Percentiles rank a stretch among this genome's conserved stretches.
Conservation (phyloP, 2,113 vertebrate genomes). For the Carassius carassius region DNA sequence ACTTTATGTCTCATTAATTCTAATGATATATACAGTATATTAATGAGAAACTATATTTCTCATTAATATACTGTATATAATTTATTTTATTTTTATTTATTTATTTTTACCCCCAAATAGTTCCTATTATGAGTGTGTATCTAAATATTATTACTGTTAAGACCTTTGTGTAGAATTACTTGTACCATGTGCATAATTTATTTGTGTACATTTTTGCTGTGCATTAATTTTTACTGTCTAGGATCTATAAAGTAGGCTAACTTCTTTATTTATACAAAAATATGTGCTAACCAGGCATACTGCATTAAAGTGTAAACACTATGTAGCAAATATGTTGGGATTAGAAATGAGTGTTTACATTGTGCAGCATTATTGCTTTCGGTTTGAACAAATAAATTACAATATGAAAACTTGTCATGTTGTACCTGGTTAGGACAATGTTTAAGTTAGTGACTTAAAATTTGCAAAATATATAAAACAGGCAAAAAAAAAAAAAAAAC, state of each 20-base stretch:
- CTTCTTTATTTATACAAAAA: background rate
- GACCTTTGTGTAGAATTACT: background rate
- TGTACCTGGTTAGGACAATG: background rate
- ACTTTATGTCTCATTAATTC: background rate
- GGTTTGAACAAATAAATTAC: background rate
- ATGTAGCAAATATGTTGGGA: background rate
- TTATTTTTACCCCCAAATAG: no score
- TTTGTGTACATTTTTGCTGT: background rate
- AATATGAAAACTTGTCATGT: background rate
- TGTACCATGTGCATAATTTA: background rate
- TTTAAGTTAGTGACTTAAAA: background rate
- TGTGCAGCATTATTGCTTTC: background rate
- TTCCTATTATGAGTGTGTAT: no score
- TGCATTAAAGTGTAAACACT: background rate
- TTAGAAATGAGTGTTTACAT: background rate
- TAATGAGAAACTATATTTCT: no score
- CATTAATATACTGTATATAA: no score
- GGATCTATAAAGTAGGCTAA: background rate
- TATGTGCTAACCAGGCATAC: background rate
- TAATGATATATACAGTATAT: no score
- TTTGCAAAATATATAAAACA: background rate
- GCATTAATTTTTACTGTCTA: background rate
- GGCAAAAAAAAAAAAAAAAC: background rate
- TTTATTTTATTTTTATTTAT: no score
- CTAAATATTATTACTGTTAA: no score